Evolutionary conservation across 2,797 vertebrate genomes (phyloP).

Genomic region (Channallabes apus): DNA sequence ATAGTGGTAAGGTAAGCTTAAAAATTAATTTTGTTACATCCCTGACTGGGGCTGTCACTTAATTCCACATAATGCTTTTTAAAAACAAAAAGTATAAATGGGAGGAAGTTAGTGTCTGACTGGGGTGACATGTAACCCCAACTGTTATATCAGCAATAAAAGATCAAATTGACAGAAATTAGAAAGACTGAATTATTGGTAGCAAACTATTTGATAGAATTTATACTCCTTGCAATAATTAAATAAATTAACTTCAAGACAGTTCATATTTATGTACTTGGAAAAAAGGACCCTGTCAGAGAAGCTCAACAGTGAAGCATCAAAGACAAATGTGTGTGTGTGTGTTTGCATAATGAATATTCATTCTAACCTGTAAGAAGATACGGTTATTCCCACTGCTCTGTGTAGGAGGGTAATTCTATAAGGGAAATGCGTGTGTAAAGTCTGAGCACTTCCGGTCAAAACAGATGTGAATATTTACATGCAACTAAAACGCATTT

Average conservation of each 20-base stretch:
- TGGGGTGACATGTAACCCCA: background rate
- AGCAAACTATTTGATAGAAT: background rate
- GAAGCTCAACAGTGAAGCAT: conserved; percentile 48
- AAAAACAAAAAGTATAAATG: background rate
- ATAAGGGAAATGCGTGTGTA: conserved; percentile 75
- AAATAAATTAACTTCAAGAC: background rate
- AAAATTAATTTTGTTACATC: background rate
- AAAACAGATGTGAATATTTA: conserved; percentile 63
- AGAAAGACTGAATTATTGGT: background rate
- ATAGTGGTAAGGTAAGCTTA: background rate
- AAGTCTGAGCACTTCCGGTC: conserved; percentile 71
- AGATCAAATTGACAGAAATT: background rate
- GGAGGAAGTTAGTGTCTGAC: background rate
- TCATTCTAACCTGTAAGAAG: conserved; percentile 69
- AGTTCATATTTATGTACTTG: background rate
- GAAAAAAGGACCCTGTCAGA: background rate
- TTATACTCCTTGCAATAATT: background rate
- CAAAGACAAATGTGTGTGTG: conserved; percentile 42
- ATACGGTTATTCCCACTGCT: conserved; percentile 75
- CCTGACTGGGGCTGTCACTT: background rate
- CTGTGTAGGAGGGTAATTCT: conserved; percentile 77
- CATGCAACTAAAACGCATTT: conserved; percentile 34
- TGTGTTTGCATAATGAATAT: conserved; percentile 69
- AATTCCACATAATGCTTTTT: background rate
- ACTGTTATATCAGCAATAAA: background rate